Conservation (phyloP, 2,797 vertebrate genomes). For the Fratercula arctica region DNA sequence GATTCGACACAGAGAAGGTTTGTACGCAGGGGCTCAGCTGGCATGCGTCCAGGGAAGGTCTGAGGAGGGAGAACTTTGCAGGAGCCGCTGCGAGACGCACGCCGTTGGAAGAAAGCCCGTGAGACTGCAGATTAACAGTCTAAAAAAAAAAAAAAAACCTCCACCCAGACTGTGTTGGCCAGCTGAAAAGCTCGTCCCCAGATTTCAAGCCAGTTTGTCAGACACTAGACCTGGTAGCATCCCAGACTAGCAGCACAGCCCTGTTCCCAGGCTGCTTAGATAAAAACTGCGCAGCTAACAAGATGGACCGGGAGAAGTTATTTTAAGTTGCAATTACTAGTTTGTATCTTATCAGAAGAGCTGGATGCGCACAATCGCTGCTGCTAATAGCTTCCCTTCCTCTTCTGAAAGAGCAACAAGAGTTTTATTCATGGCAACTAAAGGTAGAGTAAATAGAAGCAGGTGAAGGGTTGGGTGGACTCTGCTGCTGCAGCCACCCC, state of each 20-base stretch:
- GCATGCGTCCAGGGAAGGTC: rapidly evolving
- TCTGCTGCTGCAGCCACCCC: not conserved
- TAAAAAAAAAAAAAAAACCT: not conserved
- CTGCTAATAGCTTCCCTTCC: slow-evolving; percentile 8
- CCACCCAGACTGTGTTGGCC: not conserved
- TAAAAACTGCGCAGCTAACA: not conserved
- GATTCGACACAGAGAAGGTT: not conserved
- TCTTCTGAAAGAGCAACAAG: not conserved
- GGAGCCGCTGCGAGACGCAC: not conserved
- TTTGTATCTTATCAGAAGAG: slow-evolving; percentile 5
- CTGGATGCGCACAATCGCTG: not conserved
- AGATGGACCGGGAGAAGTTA: not conserved
- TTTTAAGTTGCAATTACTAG: slow-evolving; percentile 26
- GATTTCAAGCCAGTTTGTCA: not conserved
- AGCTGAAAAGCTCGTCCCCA: not conserved
- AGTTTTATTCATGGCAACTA: not conserved
- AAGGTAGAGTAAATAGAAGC: not conserved
- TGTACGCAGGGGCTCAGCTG: not conserved
- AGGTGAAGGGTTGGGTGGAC: not conserved
- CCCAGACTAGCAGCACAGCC: not conserved
- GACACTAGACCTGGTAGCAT: not conserved
- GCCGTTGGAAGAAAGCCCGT: not conserved
- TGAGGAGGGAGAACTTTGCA: not conserved
- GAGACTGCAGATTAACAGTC: not conserved
- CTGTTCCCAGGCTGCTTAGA: not conserved